Base-by-base conservation (phyloP, 2,797 vertebrate genomes). In the Lepus oiostolus region DNA sequence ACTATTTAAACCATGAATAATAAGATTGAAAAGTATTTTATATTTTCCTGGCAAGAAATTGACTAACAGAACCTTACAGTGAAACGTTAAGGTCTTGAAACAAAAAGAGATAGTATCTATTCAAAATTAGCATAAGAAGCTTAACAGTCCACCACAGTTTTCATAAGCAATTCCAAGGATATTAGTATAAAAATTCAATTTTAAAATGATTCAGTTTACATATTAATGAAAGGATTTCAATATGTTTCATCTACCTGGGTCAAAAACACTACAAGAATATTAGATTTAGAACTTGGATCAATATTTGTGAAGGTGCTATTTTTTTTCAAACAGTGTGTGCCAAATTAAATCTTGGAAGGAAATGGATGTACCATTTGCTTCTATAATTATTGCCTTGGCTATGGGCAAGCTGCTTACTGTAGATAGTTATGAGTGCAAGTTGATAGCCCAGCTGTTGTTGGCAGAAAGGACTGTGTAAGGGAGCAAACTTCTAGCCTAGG, bases 381-480 rank as follows among this genome's bases (percentile, higher is more conserved):
- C 12, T 8, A 0, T 85, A 88, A 93, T 95, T 97, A 96, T 32
- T 95, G 95, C 75, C 92, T 97, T 97, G 97, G 96, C 97, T 79
- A 0, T 93, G 93, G 95, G 87, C 93, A 96, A 94, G 17, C 52
- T 0, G 1, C 92, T 95, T 91, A 65, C 80, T 42, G 74, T 91
- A 95, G 95, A 85, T 74, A 60, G 94, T 97, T 95, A 86, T 7
- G 58, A 74, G 72, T 93, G 47, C 60, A 77, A 77, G 42, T 47
- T 68, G 83, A 97, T 97, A 92, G 85, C 92, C 94, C 96, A 96
- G 94, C 90, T 97, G 96, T 95, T 98, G 91, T 79, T 96, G 75
- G 79, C 62, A 62, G 47, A 92, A 68, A 87, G 0, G 72, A 94
- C 88, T 75, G 4, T 26, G 30, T 94, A 94, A 95, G 67, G 94